phyloP scores from a whole-genome alignment of 2,797 vertebrate genomes.

The Enteromius argenteus region DNA sequence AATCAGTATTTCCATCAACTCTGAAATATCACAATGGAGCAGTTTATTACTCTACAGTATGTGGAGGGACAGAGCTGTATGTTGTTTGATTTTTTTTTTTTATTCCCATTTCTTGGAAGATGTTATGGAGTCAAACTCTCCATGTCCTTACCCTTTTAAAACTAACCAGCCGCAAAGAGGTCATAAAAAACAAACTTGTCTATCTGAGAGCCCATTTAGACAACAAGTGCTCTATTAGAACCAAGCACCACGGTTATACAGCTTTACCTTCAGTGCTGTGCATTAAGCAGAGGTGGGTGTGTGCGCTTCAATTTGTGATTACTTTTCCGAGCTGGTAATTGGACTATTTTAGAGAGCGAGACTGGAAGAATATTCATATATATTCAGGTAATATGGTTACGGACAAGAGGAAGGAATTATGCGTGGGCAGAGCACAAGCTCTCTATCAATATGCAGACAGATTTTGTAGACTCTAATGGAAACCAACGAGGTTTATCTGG shows the following conservation, averaged over 20 bases:
- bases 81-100: conserved; percentile 1
- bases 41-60: conserved; percentile 52
- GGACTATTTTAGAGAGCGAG: conserved; percentile 77
- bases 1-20: conserved; percentile 72
- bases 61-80: conserved; percentile 49
- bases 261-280: conserved; percentile 53
- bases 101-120: conserved; percentile 49
- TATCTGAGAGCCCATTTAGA: conserved; percentile 55
- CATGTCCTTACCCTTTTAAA: conserved; percentile 42
- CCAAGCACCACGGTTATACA: conserved; percentile 19
- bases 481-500: conserved; percentile 1
- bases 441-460: conserved; percentile 34
- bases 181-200: conserved; percentile 46
- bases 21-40: conserved; percentile 71
- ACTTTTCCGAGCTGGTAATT: conserved; percentile 76
- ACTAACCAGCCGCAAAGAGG: conserved; percentile 47
- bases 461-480: conserved; percentile 25
- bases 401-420: conserved; percentile 76
- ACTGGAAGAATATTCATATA: conserved; percentile 78
- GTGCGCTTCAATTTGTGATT: conserved; percentile 76
- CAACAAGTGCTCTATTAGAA: conserved; percentile 52
- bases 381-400: conserved; percentile 80
- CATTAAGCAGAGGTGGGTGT: conserved; percentile 73
- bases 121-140: conserved; percentile 38
- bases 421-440: conserved; percentile 71